Evolutionary conservation across 1,140 invertebrate genomes (phyloP), one percentile per base, ranked within the genome.

Genomic region (Conus ventricosus): DNA sequence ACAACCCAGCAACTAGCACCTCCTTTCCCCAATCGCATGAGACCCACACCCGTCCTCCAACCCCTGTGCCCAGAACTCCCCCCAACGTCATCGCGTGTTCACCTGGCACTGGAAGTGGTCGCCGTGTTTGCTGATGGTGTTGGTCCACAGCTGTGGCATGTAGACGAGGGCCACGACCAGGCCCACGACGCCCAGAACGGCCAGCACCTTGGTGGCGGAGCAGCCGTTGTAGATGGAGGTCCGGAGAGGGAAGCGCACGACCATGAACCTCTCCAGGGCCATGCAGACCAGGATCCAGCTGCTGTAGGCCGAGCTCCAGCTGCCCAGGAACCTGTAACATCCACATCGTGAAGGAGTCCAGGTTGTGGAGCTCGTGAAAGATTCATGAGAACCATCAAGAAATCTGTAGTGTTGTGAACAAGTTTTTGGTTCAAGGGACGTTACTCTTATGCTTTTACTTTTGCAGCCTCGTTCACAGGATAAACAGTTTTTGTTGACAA

Each of bases 231-330:
- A 23, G 25, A 78, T 7, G 8, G 76, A 39, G 7, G 92, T 55
- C 63, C 90, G 90, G 11, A 93, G 88, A 0, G 92, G 92, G 51
- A 92, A 92, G 88, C 90, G 90, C 10, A 93, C 90, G 13, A 91
- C 92, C n/a, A 92, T 84, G 71, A 91, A 93, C 3, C 92, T 76
- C 89, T 93, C 92, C 13, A 91, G 60, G 23, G 92, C 91, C 90
- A 93, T 92, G 57, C 88, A 89, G 57, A 93, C 92, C 1, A 93
- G 88, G 54, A 93, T 90, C 92, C 92, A 93, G 78, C 91, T 92
- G n/a, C 92, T 75, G 85, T 91, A 93, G 76, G 90, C 91, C 75
- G 90, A 88, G 5, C 89, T 89, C 25, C 90, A 90, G 67, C 89
- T 91, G 53, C 92, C 92, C 20, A 91, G 55, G 60, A 91, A 90